phyloP scores from a whole-genome alignment of 2,888 invertebrate species.

The Aporophyla nigra region DNA sequence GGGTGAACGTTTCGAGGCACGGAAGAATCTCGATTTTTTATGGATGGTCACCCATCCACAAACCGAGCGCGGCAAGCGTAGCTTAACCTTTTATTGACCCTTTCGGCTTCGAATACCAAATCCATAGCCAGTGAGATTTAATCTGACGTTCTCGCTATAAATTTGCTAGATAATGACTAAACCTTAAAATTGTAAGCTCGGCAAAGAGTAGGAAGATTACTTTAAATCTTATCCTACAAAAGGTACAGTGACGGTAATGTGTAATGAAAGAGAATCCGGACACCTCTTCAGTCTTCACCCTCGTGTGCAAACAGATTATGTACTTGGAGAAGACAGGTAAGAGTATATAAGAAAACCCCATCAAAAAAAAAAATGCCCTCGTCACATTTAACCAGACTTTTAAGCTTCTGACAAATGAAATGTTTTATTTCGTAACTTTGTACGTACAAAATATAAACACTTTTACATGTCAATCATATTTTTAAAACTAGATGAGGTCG shows the following conservation, averaged over 20 bases:
- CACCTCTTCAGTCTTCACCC: neutral
- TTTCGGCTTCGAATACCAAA: neutral
- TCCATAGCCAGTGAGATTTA: neutral
- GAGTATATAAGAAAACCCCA: neutral
- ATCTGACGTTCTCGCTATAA: too few species aligned
- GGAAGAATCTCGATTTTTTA: too few species aligned
- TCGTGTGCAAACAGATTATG: conserved; percentile 22
- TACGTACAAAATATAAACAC: too few species aligned
- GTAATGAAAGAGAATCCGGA: neutral
- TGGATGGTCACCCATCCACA: too few species aligned
- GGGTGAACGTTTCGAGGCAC: too few species aligned
- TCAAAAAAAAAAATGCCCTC: neutral
- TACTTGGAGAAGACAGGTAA: conserved; percentile 33
- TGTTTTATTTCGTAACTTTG: too few species aligned
- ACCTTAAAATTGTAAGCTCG: neutral
- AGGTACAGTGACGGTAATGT: neutral
- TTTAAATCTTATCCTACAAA: conserved; percentile 10
- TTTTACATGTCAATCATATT: too few species aligned
- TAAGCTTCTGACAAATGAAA: neutral
- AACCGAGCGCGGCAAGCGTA: too few species aligned
- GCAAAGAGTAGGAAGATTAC: neutral
- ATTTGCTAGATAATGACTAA: neutral
- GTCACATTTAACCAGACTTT: neutral
- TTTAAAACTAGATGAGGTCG: too few species aligned
- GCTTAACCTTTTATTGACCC: too few species aligned